Conservation (phyloP, 2,797 vertebrate species). For the Falco columbarius region DNA sequence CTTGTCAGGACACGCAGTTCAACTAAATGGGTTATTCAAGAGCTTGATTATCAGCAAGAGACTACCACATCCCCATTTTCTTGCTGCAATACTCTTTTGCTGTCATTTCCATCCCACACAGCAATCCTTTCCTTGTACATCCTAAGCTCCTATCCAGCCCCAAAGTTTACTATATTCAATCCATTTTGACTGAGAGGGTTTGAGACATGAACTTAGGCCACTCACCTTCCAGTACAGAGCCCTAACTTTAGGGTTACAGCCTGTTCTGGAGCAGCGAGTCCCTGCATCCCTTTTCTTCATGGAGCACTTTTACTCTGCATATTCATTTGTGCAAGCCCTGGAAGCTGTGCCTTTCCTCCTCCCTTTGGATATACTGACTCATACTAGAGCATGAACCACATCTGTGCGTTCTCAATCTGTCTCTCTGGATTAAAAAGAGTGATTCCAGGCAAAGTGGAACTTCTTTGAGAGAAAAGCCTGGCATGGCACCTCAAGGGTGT, state of each 20-base stretch:
- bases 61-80: background rate
- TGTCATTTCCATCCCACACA: background rate
- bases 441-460: background rate
- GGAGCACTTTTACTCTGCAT: background rate
- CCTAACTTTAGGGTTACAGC: background rate
- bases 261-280: background rate
- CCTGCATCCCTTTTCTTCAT: background rate
- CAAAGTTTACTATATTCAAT: background rate
- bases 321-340: background rate
- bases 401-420: fast-evolving
- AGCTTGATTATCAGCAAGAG: background rate
- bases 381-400: background rate
- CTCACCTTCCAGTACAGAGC: background rate
- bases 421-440: background rate
- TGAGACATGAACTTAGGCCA: background rate
- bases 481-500: background rate
- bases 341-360: background rate
- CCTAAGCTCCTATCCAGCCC: background rate
- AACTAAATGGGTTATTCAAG: background rate
- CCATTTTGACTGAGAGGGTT: background rate
- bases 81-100: background rate
- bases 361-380: background rate
- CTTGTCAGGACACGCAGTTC: background rate
- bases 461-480: background rate
- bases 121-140: background rate